These are phyloP conservation scores for Cheilosia urbana DNA, from an alignment of 2,888 invertebrate species.

Conservation along the genomic window DNA sequence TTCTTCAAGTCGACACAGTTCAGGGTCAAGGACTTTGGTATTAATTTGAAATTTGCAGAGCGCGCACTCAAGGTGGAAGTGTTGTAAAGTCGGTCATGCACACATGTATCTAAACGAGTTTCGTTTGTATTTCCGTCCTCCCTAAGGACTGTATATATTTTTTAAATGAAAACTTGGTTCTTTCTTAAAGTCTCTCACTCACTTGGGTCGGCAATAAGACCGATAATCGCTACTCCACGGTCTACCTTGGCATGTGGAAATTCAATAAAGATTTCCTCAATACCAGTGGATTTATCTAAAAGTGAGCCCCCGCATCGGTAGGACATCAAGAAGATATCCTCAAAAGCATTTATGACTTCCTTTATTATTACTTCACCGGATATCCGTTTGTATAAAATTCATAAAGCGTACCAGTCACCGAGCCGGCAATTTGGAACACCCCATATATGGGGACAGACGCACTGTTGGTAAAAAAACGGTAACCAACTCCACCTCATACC, in stretches of 20 bases:
- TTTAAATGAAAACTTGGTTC: too few relatives aligned
- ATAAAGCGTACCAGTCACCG: slow-evolving; percentile 66
- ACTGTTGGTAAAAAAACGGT: neutral
- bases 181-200: too few relatives aligned
- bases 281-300: slow-evolving; percentile 17
- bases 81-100: too few relatives aligned
- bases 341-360: slow-evolving; percentile 58
- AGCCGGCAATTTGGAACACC: slow-evolving; percentile 48
- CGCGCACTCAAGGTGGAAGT: too few relatives aligned
- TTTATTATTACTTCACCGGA: slow-evolving; percentile 61
- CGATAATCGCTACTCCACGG: slow-evolving; percentile 17
- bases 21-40: too few relatives aligned
- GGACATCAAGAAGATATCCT: slow-evolving; percentile 39
- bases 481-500: slow-evolving; percentile 20
- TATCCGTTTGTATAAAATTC: slow-evolving; percentile 66
- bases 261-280: slow-evolving; percentile 50
- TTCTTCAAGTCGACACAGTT: too few relatives aligned
- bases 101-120: too few relatives aligned
- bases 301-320: neutral
- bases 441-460: slow-evolving; percentile 5
- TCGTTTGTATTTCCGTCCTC: too few relatives aligned
- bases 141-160: too few relatives aligned
- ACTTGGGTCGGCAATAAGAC: too few relatives aligned
- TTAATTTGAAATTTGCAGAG: too few relatives aligned
- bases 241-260: slow-evolving; percentile 24